Conservation (phyloP, 92 coral and sea anemone species). For the Actinernus sp. region DNA sequence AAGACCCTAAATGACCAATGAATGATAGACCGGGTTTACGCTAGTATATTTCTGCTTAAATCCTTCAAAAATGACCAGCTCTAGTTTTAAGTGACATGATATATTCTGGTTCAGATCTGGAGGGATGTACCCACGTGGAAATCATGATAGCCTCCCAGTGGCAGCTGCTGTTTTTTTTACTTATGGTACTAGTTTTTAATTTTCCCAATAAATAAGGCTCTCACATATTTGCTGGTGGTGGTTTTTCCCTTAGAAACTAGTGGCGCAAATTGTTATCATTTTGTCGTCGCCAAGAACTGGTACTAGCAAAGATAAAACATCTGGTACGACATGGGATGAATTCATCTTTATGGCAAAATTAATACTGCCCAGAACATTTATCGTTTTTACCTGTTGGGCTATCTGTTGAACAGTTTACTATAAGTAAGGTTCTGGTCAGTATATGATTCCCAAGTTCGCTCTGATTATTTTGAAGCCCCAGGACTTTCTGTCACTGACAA, state of each 20-base stretch:
- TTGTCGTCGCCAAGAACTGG: neutral
- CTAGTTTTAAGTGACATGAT: too few relatives aligned
- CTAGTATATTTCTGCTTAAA: neutral
- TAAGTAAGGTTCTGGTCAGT: too few relatives aligned
- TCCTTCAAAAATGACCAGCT: neutral
- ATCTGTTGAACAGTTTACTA: too few relatives aligned
- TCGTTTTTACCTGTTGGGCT: too few relatives aligned
- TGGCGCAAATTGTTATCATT: neutral
- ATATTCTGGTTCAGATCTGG: too few relatives aligned
- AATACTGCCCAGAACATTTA: too few relatives aligned
- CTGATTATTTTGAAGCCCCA: too few relatives aligned
- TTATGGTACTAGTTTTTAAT: neutral
- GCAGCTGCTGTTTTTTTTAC: slow-evolving; percentile 16
- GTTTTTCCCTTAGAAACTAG: slow-evolving; percentile 47
- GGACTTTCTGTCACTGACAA: too few relatives aligned
- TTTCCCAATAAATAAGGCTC: slow-evolving; percentile 10
- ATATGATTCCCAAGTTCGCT: too few relatives aligned
- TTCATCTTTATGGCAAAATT: too few relatives aligned
- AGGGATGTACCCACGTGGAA: slow-evolving; percentile 5
- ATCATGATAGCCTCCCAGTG: neutral
- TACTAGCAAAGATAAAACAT: neutral
- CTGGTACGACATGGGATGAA: too few relatives aligned
- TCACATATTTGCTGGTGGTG: slow-evolving; percentile 45
- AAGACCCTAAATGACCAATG: slow-evolving; percentile 3
- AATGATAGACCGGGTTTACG: neutral